These are phyloP conservation scores for Ormyrus nitidulus DNA, from an alignment of 2,888 invertebrate genomes.

Conservation along the genomic window DNA sequence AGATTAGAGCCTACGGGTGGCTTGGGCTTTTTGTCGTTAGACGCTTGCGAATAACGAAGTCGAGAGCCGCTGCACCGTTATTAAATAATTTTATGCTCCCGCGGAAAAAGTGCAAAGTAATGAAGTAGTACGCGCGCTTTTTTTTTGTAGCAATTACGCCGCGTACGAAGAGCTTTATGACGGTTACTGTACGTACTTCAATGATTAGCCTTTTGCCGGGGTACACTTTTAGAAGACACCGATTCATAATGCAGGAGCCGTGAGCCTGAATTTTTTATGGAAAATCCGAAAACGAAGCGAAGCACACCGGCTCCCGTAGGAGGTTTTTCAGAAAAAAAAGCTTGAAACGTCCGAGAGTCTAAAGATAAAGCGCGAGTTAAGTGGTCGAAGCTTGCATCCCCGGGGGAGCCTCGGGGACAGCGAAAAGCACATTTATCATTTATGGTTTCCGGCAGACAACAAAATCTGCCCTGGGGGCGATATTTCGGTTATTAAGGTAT, in stretches of 20 bases:
- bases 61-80: background rate
- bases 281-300: conserved; percentile 35
- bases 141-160: no score
- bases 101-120: no score
- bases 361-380: conserved; percentile 58
- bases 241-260: conserved; percentile 11
- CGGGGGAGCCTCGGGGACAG: conserved; percentile 58
- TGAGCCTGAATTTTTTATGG: conserved; percentile 37
- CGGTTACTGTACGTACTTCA: no score
- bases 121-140: no score
- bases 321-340: conserved; percentile 43
- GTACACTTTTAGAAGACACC: no score
- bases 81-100: no score
- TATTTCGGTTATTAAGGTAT: conserved; percentile 71
- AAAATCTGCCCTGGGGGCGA: conserved; percentile 70
- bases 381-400: conserved; percentile 56
- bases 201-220: no score
- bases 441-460: conserved; percentile 64
- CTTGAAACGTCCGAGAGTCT: conserved; percentile 50
- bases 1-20: no score
- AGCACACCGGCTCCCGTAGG: conserved; percentile 9
- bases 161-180: no score
- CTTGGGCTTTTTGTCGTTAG: no score
- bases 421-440: conserved; percentile 69
- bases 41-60: background rate